phyloP scores from a whole-genome alignment of 2,797 vertebrate species.

The Botia almorhae region DNA sequence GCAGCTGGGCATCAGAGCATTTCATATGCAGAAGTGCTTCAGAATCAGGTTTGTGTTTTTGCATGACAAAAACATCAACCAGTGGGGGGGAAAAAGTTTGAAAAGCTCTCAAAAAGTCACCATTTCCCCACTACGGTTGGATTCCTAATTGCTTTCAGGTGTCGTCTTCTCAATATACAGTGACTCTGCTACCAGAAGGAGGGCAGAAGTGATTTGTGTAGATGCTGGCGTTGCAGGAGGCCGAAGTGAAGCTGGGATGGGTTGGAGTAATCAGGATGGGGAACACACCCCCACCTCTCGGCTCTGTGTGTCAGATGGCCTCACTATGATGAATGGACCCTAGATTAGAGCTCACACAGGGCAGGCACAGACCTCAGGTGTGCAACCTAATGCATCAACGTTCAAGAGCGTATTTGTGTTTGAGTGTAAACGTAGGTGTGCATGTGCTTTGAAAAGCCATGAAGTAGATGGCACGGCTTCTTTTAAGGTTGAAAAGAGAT shows the following conservation, averaged over 20 bases:
- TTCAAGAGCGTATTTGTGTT: slow-evolving; percentile 41
- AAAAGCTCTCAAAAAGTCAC: slow-evolving; percentile 85
- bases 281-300: slow-evolving; percentile 67
- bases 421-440: slow-evolving; percentile 26
- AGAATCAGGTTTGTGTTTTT: slow-evolving; percentile 57
- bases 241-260: slow-evolving; percentile 70
- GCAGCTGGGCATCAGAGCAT: slow-evolving; percentile 47
- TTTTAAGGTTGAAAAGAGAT: slow-evolving; percentile 8
- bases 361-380: slow-evolving; percentile 88
- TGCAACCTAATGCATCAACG: slow-evolving; percentile 82
- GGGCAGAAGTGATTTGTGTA: slow-evolving; percentile 90
- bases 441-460: slow-evolving; percentile 6
- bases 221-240: slow-evolving; percentile 68
- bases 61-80: slow-evolving; percentile 51
- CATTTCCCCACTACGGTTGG: slow-evolving; percentile 64
- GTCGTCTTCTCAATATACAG: slow-evolving; percentile 72
- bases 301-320: slow-evolving; percentile 41
- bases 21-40: slow-evolving; percentile 40
- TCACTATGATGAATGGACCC: slow-evolving; percentile 86
- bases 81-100: slow-evolving; percentile 61
- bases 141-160: slow-evolving; percentile 85
- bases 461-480: not conserved
- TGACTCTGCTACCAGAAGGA: slow-evolving; percentile 83
- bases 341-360: slow-evolving; percentile 82
- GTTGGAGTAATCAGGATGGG: slow-evolving; percentile 87